A percentile compares a stretch with the other conserved stretches of the same genome.
phyloP scores from a whole-genome alignment of 2,797 vertebrate species.

The Nasua narica region DNA sequence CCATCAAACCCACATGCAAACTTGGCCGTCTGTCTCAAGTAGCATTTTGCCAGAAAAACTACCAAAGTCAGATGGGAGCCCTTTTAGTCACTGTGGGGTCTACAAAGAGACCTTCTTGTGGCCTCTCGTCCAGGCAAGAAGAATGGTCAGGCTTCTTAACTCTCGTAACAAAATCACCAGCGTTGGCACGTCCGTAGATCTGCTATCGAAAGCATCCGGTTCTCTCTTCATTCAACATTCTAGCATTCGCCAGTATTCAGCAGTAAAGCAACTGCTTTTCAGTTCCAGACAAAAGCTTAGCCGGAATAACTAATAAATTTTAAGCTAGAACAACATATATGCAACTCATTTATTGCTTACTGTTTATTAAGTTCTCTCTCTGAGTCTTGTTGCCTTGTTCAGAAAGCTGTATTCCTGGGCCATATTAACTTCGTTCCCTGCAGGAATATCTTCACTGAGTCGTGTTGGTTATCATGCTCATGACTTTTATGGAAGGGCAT shows the following conservation, averaged over 20 bases:
- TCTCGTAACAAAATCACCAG: not conserved
- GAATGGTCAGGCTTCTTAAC: not conserved
- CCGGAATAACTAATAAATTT: not conserved
- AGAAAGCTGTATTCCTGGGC: not conserved
- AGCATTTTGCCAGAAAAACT: not conserved
- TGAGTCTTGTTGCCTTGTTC: not conserved
- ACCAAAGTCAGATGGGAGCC: not conserved
- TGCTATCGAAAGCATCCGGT: not conserved
- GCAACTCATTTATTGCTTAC: not conserved
- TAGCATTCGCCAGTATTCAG: not conserved
- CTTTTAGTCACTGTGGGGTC: not conserved
- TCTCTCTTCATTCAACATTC: not conserved
- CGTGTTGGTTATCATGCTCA: not conserved
- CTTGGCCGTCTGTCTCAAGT: not conserved
- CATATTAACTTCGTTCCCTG: not conserved
- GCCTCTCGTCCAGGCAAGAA: not conserved
- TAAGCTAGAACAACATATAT: not conserved
- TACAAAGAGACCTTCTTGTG: not conserved
- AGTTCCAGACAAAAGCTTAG: not conserved
- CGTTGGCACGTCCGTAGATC: not conserved
- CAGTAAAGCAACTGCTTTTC: not conserved
- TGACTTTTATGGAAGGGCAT: slow-evolving; percentile 38
- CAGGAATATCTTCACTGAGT: slow-evolving; percentile 23
- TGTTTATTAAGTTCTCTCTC: slow-evolving; percentile 21
- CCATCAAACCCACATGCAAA: not conserved